phyloP scores from a whole-genome alignment of 2,113 vertebrate genomes.

The Cranoglanis bouderius region DNA sequence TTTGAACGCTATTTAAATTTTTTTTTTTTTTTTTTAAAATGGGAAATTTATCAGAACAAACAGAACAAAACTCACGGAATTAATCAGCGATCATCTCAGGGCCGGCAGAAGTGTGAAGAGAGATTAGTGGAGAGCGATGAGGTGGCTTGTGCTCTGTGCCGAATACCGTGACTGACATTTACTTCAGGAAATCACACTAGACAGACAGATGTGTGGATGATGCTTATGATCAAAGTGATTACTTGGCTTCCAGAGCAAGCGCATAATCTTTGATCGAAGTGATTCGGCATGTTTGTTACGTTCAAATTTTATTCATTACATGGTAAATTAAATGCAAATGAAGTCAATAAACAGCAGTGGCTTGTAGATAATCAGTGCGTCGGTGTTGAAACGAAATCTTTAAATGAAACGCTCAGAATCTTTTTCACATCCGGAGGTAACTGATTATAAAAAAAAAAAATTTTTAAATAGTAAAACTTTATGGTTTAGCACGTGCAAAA shows the following conservation, averaged over 20 bases:
- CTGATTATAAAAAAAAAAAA: not conserved
- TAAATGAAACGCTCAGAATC: not conserved
- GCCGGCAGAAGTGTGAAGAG: not conserved
- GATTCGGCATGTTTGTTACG: too few relatives aligned
- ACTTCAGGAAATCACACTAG: not conserved
- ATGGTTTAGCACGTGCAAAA: not conserved
- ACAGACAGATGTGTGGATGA: not conserved
- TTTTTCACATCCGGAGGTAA: not conserved
- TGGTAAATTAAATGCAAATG: not conserved
- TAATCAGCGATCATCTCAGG: not conserved
- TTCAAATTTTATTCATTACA: too few relatives aligned
- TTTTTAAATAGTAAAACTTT: not conserved
- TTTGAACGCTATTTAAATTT: too few relatives aligned
- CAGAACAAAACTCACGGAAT: not conserved
- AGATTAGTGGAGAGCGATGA: not conserved
- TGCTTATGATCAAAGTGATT: not conserved
- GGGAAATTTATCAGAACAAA: not conserved
- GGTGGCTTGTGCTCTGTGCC: not conserved
- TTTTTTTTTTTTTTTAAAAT: too few relatives aligned
- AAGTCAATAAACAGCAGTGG: too few relatives aligned
- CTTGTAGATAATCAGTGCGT: too few relatives aligned
- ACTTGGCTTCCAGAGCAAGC: not conserved
- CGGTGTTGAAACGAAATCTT: not conserved
- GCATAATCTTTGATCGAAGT: not conserved
- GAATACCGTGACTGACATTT: not conserved